Evolutionary conservation across 2,113 vertebrate species (phyloP), one percentile per base, ranked within the genome.

Genomic region (Nycticryphes semicollaris): DNA sequence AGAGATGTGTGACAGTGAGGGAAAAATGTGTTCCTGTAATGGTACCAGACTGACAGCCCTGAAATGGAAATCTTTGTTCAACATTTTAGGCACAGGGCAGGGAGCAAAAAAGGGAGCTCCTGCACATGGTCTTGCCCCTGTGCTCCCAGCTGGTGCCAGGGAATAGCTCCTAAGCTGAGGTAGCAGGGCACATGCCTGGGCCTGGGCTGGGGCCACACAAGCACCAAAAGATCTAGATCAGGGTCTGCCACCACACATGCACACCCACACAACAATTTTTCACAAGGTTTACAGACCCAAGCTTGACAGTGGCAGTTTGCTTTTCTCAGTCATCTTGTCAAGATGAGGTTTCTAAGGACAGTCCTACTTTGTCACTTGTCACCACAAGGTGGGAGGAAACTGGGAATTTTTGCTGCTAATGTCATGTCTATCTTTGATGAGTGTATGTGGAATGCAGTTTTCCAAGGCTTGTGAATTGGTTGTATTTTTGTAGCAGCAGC

Each of bases 291-390:
- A 48, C 48, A 63, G 62, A 56, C 8, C 21, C 43, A 64, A 69
- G 39, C 45, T 85, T 1, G 0, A 27, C 78, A 90, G 68, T 60
- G 37, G 5, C 63, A 80, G 50, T 37, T 0, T 0, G 73, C 57
- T 88, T 88, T 84, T 87, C 63, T 87, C 35, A 69, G n/a, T 50
- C 48, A 11, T 64, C 17, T 72, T 51, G 62, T 82, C 66, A 35
- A 2, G 1, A 18, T 39, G 57, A 72, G 25, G 25, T 79, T 87
- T 50, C 69, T 84, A 56, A 75, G 88, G 82, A 89, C 76, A 70
- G 41, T 86, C 33, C 51, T 70, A 23, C 48, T 48, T 48, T 48
- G 59, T 67, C 62, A 69, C 43, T 57, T 74, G 7, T 87, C 53
- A 62, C 27, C n/a, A 50, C 53, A 57, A 43, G 14, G 30, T 84